A percentile compares a stretch with the other conserved stretches of the same genome.
Evolutionary conservation across 2,888 invertebrate species (phyloP).

Genomic region (Lepidochrysops patricia): DNA sequence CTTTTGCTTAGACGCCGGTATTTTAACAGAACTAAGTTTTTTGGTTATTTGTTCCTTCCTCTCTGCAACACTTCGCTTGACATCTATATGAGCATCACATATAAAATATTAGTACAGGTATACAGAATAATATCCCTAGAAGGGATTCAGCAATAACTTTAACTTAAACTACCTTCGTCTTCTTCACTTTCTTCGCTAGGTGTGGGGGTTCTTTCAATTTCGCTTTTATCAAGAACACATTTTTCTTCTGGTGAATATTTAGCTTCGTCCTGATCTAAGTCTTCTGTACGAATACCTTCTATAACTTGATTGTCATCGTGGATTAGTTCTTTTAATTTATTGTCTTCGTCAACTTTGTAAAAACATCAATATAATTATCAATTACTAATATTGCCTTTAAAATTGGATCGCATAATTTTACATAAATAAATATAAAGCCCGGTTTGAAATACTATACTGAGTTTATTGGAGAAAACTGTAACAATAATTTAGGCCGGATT

Average conservation of each 20-base stretch:
- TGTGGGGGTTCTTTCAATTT: slow-evolving; percentile 67
- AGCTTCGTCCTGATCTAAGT: slow-evolving; percentile 76
- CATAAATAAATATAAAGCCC: not conserved
- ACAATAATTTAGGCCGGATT: not conserved
- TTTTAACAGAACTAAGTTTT: slow-evolving; percentile 80
- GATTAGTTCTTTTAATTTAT: slow-evolving; percentile 61
- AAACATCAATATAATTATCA: slow-evolving; percentile 7
- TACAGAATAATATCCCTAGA: slow-evolving; percentile 4
- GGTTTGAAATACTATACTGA: not conserved
- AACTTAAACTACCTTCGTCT: slow-evolving; percentile 52
- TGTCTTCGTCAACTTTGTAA: slow-evolving; percentile 60
- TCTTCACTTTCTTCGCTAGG: slow-evolving; percentile 72
- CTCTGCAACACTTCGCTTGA: slow-evolving; percentile 84
- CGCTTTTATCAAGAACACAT: slow-evolving; percentile 79
- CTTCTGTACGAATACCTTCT: slow-evolving; percentile 51
- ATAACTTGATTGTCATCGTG: slow-evolving; percentile 53
- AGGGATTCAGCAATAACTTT: slow-evolving; percentile 1
- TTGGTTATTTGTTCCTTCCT: slow-evolving; percentile 84
- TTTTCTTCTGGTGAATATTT: slow-evolving; percentile 89
- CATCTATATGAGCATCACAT: slow-evolving; percentile 33
- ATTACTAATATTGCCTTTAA: not conserved
- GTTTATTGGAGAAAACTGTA: not conserved
- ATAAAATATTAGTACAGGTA: not conserved
- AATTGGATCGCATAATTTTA: not conserved
- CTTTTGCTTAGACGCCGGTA: slow-evolving; percentile 82